Conservation (phyloP, 2,113 vertebrate genomes). For the Enhydra lutris region DNA sequence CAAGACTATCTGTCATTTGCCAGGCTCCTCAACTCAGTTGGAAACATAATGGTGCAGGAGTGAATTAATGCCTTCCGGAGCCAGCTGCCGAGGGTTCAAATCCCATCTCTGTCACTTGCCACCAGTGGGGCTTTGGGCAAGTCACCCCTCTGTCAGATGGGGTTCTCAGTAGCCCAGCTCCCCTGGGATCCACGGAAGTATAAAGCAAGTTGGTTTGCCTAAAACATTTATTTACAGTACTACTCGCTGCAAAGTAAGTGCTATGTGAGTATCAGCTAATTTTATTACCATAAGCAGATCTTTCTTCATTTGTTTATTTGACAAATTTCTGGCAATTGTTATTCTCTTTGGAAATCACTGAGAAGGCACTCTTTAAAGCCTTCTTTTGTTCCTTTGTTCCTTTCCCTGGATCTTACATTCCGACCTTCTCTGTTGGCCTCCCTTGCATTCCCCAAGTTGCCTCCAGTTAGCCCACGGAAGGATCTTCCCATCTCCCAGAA, state of each 20-base stretch:
- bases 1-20: background rate
- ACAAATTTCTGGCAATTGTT: background rate
- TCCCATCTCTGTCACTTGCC: background rate
- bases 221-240: conserved; percentile 57
- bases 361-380: background rate
- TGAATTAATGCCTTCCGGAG: background rate
- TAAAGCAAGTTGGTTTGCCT: background rate
- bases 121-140: background rate
- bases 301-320: conserved; percentile 5
- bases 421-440: background rate
- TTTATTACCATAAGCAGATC: background rate
- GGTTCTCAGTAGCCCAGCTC: background rate
- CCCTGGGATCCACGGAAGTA: background rate
- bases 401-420: background rate
- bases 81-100: background rate
- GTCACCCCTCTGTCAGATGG: no score
- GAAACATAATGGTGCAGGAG: background rate
- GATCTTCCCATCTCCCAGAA: background rate
- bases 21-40: background rate
- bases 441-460: background rate
- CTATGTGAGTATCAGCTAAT: background rate
- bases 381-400: background rate
- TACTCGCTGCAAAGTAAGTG: background rate
- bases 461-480: background rate
- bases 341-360: background rate